Conservation (phyloP, 2,888 invertebrate species). For the Xestia ashworthii region DNA sequence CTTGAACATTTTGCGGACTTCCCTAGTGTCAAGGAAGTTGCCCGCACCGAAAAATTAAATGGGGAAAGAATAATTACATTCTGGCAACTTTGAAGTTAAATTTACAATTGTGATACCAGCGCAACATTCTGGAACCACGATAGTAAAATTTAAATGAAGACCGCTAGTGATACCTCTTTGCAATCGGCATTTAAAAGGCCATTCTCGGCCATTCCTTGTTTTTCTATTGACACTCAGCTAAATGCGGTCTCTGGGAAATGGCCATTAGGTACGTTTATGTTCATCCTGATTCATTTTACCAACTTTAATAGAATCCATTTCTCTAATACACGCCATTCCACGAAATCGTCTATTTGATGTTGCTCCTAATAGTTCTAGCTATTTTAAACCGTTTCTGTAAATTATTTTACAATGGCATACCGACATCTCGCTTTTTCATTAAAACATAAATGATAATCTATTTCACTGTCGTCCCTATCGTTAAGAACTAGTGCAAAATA, state of each 20-base stretch:
- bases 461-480: not conserved
- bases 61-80: not conserved
- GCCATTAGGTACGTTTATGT: not conserved
- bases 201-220: not conserved
- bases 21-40: not conserved
- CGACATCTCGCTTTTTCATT: too few relatives aligned
- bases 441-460: not conserved
- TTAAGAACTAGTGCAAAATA: constrained; percentile 9
- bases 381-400: not conserved
- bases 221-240: not conserved
- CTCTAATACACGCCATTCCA: not conserved
- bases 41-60: not conserved
- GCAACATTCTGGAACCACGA: not conserved
- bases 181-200: not conserved
- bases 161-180: not conserved
- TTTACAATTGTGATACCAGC: not conserved
- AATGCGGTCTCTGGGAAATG: not conserved
- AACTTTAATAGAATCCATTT: not conserved
- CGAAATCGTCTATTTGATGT: not conserved
- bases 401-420: constrained; percentile 1
- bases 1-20: not conserved
- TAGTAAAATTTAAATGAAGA: constrained; percentile 14
- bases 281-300: not conserved
- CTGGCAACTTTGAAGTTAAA: not conserved
- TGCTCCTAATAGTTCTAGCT: not conserved